A percentile compares a stretch with the other conserved stretches of the same genome.
These are phyloP conservation scores for Aramus guarauna DNA, from an alignment of 2,113 vertebrate genomes.

Conservation along the genomic window DNA sequence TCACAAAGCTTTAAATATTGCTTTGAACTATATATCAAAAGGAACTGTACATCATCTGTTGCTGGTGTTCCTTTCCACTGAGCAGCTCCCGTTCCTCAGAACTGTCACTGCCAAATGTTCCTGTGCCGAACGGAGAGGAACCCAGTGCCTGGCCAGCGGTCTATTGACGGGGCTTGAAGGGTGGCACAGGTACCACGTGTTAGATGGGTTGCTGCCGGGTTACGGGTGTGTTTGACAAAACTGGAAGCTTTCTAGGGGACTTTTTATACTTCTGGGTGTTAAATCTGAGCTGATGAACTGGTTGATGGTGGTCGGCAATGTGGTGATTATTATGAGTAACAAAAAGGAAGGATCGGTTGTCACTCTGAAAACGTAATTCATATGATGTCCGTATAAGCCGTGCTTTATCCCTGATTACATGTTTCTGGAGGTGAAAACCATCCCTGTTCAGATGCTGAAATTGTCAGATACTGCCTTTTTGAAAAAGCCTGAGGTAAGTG, in stretches of 20 bases:
- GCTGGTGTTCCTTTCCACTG: not conserved
- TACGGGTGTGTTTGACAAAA: not conserved
- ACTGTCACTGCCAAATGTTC: not conserved
- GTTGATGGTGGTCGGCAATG: not conserved
- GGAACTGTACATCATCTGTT: not conserved
- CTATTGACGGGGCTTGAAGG: not conserved
- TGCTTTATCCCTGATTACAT: not conserved
- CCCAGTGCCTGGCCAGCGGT: not conserved
- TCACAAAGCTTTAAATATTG: not conserved
- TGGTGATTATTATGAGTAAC: not conserved
- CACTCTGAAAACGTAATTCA: not conserved
- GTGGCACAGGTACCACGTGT: rapidly evolving
- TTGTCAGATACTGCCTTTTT: not conserved
- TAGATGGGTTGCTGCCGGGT: not conserved
- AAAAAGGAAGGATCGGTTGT: not conserved
- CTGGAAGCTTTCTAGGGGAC: not conserved
- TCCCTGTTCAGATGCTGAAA: not conserved
- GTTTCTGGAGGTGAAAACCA: not conserved
- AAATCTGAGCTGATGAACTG: not conserved
- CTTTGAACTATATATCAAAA: not conserved
- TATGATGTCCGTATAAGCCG: rapidly evolving
- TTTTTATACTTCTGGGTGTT: not conserved
- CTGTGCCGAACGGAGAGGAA: not conserved
- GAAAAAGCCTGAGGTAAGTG: not conserved
- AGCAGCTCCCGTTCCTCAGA: not conserved